Evolutionary conservation across 2,797 vertebrate species (phyloP).

Genomic region (Rhincodon typus): DNA sequence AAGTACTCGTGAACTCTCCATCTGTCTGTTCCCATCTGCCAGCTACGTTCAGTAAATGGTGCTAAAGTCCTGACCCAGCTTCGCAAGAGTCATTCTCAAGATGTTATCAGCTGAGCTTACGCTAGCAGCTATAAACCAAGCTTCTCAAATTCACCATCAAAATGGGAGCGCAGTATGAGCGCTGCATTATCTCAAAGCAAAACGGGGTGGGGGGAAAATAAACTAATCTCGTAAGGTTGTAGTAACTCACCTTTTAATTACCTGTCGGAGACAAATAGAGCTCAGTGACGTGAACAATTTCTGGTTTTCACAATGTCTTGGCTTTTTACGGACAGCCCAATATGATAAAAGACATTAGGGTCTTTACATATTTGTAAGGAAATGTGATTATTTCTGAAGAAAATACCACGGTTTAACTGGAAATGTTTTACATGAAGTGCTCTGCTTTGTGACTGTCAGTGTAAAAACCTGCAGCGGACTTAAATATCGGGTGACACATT

Average conservation of each 20-base stretch:
- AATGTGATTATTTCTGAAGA: not conserved
- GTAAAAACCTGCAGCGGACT: not conserved
- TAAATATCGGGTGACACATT: not conserved
- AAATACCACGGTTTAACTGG: not conserved
- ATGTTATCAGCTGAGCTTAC: not conserved
- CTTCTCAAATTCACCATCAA: not conserved
- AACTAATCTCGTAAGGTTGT: not conserved
- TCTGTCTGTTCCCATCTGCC: constrained; percentile 69
- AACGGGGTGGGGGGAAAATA: too few relatives aligned
- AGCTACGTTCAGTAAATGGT: constrained; percentile 46
- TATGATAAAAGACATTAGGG: not conserved
- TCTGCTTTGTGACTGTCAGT: not conserved
- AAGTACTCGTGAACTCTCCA: constrained; percentile 67
- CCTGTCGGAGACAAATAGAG: not conserved
- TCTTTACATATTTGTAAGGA: not conserved
- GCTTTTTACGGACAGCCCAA: not conserved
- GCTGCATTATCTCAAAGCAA: not conserved
- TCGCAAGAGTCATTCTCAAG: constrained; percentile 31
- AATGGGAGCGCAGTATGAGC: not conserved
- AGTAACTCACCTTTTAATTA: not conserved
- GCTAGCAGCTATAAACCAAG: not conserved
- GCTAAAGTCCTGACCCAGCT: constrained; percentile 26
- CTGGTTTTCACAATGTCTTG: not conserved
- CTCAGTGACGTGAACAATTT: not conserved
- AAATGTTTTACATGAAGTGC: not conserved